Evolutionary conservation across 30 jellyfish, hydroid and myxozoan genomes (phyloP).

Genomic region (Turritopsis dohrnii): DNA sequence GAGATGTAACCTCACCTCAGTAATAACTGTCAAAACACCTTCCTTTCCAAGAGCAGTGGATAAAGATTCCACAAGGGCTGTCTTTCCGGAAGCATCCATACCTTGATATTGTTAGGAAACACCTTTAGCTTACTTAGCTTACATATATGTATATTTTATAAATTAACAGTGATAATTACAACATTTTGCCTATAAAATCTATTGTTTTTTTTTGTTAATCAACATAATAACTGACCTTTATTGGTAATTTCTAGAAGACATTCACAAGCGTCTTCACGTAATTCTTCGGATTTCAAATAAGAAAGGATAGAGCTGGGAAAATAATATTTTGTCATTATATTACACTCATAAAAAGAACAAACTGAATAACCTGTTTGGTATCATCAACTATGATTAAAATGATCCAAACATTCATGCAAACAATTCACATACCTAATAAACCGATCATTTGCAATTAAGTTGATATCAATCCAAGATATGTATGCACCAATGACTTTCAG

Average conservation of each 20-base stretch:
- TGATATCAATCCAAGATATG: slow-evolving; percentile 88
- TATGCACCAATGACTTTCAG: slow-evolving; percentile 78
- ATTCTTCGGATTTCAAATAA: slow-evolving; percentile 49
- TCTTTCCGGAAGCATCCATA: slow-evolving; percentile 84
- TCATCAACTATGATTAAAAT: too few relatives aligned
- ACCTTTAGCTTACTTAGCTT: too few relatives aligned
- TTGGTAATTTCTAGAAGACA: slow-evolving; percentile 72
- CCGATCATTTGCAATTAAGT: slow-evolving; percentile 69
- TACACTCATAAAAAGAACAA: too few relatives aligned
- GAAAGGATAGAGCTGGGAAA: slow-evolving; percentile 44
- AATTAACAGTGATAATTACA: too few relatives aligned
- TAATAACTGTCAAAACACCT: slow-evolving; percentile 43
- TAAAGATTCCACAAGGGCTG: slow-evolving; percentile 64
- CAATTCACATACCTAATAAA: slow-evolving; percentile 46
- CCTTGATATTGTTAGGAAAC: too few relatives aligned
- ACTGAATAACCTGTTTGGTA: too few relatives aligned
- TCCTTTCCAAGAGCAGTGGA: slow-evolving; percentile 63
- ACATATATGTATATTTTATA: too few relatives aligned
- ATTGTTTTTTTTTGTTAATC: too few relatives aligned
- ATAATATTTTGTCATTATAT: too few relatives aligned
- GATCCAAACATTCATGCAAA: too few relatives aligned
- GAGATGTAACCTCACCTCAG: neutral
- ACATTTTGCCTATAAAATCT: too few relatives aligned
- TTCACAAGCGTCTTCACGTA: slow-evolving; percentile 83
- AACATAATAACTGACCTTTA: too few relatives aligned